These are phyloP conservation scores for Orbicella faveolata DNA, from an alignment of 64 coral and sea anemone genomes.

Conservation along the genomic window DNA sequence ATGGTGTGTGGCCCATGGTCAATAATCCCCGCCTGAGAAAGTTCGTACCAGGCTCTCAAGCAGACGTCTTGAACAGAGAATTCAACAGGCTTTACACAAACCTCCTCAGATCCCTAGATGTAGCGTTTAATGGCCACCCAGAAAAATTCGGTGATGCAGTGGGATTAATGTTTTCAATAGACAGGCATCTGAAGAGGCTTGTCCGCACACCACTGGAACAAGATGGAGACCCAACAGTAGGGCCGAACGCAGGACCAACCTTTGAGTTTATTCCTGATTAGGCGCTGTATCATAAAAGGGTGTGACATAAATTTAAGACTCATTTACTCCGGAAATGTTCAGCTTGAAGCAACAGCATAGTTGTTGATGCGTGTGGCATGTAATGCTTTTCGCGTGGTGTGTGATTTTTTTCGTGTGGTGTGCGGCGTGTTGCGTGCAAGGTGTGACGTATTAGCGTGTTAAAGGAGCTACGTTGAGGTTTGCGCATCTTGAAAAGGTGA, in stretches of 20 bases:
- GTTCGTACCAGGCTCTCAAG: slow-evolving; percentile 18
- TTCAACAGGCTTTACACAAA: slow-evolving; percentile 46
- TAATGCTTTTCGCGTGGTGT: too few species aligned
- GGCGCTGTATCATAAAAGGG: too few species aligned
- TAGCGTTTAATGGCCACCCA: slow-evolving; percentile 46
- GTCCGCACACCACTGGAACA: slow-evolving; percentile 30
- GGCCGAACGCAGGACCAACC: slow-evolving; percentile 60
- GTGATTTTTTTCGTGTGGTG: too few species aligned
- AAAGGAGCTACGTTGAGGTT: too few species aligned
- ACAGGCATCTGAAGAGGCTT: slow-evolving; percentile 17
- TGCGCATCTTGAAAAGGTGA: too few species aligned
- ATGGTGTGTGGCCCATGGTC: slow-evolving; percentile 55
- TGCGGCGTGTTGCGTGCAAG: too few species aligned
- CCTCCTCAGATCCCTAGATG: slow-evolving; percentile 40
- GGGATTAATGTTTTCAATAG: slow-evolving; percentile 29
- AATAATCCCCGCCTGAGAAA: slow-evolving; percentile 17
- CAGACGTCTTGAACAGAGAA: not conserved
- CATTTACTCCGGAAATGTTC: too few species aligned
- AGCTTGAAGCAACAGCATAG: too few species aligned
- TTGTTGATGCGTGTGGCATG: too few species aligned
- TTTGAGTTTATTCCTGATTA: slow-evolving; percentile 39
- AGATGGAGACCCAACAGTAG: slow-evolving; percentile 39
- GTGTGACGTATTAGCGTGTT: too few species aligned
- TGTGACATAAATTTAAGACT: too few species aligned
- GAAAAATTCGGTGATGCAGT: slow-evolving; percentile 36